phyloP scores from a whole-genome alignment of 2,888 invertebrate genomes.

The Horisme vitalbata region DNA sequence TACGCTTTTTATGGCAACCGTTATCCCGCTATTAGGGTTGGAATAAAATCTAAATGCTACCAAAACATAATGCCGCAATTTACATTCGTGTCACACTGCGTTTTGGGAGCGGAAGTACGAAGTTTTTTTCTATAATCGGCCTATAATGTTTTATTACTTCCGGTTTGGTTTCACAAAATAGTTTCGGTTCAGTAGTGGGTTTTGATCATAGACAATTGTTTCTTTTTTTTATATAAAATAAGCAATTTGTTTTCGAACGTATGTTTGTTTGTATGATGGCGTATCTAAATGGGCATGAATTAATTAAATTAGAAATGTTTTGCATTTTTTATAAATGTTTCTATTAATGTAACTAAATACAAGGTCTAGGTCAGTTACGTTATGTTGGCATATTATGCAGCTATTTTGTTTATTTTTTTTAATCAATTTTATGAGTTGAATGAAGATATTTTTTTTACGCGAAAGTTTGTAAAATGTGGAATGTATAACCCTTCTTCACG shows the following conservation, averaged over 20 bases:
- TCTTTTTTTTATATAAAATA: conserved; percentile 43
- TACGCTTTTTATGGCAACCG: conserved; percentile 12
- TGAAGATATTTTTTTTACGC: no score
- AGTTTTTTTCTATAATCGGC: conserved; percentile 56
- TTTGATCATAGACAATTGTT: conserved; percentile 41
- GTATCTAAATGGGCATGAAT: conserved; percentile 40
- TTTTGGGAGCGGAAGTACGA: conserved; percentile 60
- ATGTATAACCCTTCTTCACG: no score
- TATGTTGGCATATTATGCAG: no score
- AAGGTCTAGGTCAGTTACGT: no score
- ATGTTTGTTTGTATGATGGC: conserved; percentile 35
- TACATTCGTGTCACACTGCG: conserved; percentile 68
- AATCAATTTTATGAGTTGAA: no score
- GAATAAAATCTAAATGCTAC: conserved; percentile 43
- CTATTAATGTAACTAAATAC: conserved; percentile 31
- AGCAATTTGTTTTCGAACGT: conserved; percentile 41
- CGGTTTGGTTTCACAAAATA: conserved; percentile 51
- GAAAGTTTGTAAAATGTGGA: no score
- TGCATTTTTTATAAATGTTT: conserved; percentile 36
- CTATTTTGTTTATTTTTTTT: no score
- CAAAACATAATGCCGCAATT: conserved; percentile 60
- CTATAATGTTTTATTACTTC: conserved; percentile 64
- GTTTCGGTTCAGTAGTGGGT: conserved; percentile 45
- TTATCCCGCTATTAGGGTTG: conserved; percentile 22
- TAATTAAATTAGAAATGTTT: conserved; percentile 44